Evolutionary conservation across 2,797 vertebrate species (phyloP), one percentile per base, ranked within the genome.

Genomic region (Odontamblyopus lacepedii): DNA sequence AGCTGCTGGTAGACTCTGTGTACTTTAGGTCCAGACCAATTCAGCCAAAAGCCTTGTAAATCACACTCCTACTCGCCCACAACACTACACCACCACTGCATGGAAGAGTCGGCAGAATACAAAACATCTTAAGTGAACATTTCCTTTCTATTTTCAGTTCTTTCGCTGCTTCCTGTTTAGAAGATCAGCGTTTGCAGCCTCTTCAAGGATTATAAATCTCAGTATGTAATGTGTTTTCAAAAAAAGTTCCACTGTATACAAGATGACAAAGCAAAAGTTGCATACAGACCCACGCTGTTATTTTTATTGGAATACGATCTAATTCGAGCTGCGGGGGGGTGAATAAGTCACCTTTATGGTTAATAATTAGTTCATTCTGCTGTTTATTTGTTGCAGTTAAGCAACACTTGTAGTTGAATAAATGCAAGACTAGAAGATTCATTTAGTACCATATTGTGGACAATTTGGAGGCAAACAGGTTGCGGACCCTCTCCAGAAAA

Each of bases 1-100:
- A 92, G 92, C 91, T 92, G 91, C 82, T 83, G 75, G 76, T 80
- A 86, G 82, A 85, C 79, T 88, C 86, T 79, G 71, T 82, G 62
- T 65, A 78, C 82, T 87, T 90, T 73, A 86, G 90, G 91, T 94
- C 94, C 83, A 93, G 71, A 75, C 83, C 76, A 76, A 92, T 87
- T 91, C 88, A 91, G 30, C 70, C 51, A 61, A 77, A 67, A 88
- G 90, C 88, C 85, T 87, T 92, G 88, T 92, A 94, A 94, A 93
- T 93, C 92, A 94, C 92, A 88, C 86, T 79, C 89, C 78, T 81
- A 83, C 85, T 86, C 73, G 60, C 61, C 74, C 71, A 70, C 75
- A 78, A 59, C 81, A 82, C 88, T 86, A 19, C 83, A 63, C 88
- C 87, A 18, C 83, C 89, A 88, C 81, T 83, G 87, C 75, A 75